Conservation (phyloP, 2,888 invertebrate species). For the Tanypteryx hageni region DNA sequence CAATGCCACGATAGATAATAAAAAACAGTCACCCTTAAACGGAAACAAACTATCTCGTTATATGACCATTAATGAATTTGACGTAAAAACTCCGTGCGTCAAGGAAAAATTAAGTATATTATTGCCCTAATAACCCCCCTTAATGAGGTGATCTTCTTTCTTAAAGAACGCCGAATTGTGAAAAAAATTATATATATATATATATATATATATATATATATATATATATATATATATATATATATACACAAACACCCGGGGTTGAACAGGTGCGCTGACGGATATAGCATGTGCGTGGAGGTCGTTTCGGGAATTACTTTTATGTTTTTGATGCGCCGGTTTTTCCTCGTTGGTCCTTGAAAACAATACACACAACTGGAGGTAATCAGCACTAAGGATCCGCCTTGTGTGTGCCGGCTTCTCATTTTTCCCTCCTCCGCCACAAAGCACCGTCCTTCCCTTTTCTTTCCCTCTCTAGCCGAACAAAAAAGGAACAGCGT, state of each 20-base stretch:
- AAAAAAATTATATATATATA: constrained; percentile 45
- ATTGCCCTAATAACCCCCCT: constrained; percentile 38
- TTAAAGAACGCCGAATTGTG: neutral
- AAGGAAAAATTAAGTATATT: constrained; percentile 34
- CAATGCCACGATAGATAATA: constrained; percentile 30
- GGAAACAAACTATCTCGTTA: constrained; percentile 54
- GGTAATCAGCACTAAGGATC: constrained; percentile 26
- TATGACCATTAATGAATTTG: constrained; percentile 49
- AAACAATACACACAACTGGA: constrained; percentile 59
- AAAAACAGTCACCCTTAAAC: constrained; percentile 45
- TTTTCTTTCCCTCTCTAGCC: neutral
- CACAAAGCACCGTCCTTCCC: neutral
- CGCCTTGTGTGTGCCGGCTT: neutral
- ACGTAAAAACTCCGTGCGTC: constrained; percentile 30
- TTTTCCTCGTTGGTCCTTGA: neutral
- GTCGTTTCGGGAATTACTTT: constrained; percentile 52
- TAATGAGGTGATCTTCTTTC: constrained; percentile 43
- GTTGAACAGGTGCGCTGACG: constrained; percentile 42
- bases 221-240: constrained; percentile 27
- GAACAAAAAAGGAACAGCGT: neutral
- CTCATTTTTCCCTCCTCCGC: constrained; percentile 27
- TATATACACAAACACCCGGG: neutral
- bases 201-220: constrained; percentile 3
- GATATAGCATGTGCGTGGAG: constrained; percentile 27
- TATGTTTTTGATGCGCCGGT: constrained; percentile 44